Evolutionary conservation across 2,888 invertebrate species (phyloP).

Genomic region (Melieria omissa): DNA sequence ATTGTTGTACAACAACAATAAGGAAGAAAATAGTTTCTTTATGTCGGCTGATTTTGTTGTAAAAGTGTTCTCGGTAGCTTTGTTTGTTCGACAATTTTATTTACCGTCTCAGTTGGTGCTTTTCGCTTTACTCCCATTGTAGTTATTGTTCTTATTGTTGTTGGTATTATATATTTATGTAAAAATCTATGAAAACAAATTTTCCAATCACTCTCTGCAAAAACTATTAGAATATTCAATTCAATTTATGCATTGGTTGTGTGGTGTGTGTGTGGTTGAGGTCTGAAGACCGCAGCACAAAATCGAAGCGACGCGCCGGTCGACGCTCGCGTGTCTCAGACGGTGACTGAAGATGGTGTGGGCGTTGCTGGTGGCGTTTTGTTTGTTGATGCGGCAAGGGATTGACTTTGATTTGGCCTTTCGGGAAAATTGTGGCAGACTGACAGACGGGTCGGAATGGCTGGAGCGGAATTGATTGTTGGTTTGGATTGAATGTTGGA

Average conservation of each 20-base stretch:
- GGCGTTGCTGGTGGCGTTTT: background rate
- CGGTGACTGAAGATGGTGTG: background rate
- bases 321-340: background rate
- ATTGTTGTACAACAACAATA: too few species aligned
- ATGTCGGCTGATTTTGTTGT: too few species aligned
- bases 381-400: background rate
- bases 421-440: background rate
- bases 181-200: background rate
- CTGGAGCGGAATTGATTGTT: too few species aligned
- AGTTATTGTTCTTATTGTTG: background rate
- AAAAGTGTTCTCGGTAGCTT: too few species aligned
- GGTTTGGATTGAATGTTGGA: too few species aligned
- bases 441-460: too few species aligned
- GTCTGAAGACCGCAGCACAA: background rate
- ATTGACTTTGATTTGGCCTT: conserved; percentile 1
- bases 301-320: background rate
- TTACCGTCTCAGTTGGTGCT: background rate
- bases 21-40: too few species aligned
- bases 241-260: conserved; percentile 2
- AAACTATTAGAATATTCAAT: background rate
- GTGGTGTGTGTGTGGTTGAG: background rate
- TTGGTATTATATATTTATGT: background rate
- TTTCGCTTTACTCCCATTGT: background rate
- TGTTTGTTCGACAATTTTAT: too few species aligned
- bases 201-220: conserved; percentile 2